Base-by-base conservation (phyloP, 2,888 invertebrate genomes). In the Belgica antarctica region DNA sequence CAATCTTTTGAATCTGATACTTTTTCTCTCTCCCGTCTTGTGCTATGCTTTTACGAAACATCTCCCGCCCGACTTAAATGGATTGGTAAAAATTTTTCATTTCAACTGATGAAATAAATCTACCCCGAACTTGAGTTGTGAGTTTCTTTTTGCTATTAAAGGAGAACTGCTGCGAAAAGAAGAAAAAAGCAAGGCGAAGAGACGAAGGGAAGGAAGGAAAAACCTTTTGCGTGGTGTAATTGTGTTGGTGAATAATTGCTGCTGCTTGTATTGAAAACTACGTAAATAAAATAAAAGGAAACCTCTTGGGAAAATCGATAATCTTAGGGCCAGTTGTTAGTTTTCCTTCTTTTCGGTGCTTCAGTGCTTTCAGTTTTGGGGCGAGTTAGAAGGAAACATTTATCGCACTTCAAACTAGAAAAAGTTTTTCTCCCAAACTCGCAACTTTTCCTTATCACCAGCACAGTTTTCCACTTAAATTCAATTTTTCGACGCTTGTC, bases 301-400 rank as follows among this genome's bases (percentile, higher is more conserved):
- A 52, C 34, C 68, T 68, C 68, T 68, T 57, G 68, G 70, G 70
- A 70, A 70, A 70, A 70, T 70, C 70, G 61, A 70, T 70, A 70
- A 70, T 70, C 70, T 70, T 70, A 61, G 59, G 70, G 61, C 61
- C 70, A 61, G 68, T 68, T 68, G 68, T 68, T 68, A 68, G 52
- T 68, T 57, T 68, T 28, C n/a, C 25, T 27, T 27, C 25, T 2
- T 27, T 47, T 5, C n/a, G n/a, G n/a, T n/a, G n/a, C 24, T 19
- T 52, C 22, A 10, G 4, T 22, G 10, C 22, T 22, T 52, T 15
- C 12, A 5, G 17, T 52, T 52, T 52, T 4, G 3, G 19, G 52
- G 52, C 41, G 34, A 8, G 34, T 7, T 10, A 34, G 70, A 73
- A 70, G 31, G 10, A 22, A 22, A 59, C 5, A 10, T 19, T 31